phyloP scores from a whole-genome alignment of 2,797 vertebrate species.

The Leptoclinus maculatus region DNA sequence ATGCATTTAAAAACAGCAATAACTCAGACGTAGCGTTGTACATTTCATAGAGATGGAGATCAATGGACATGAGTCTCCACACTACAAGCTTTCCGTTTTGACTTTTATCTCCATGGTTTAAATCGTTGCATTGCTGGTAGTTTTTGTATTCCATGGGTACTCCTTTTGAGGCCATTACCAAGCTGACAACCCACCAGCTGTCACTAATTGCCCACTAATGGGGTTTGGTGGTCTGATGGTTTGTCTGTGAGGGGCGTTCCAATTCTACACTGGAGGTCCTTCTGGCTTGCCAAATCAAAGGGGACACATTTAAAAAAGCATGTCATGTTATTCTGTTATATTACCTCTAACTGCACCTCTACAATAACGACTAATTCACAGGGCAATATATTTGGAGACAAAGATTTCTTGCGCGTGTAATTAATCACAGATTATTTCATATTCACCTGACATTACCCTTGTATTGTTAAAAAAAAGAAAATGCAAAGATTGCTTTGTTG shows the following conservation, averaged over 20 bases:
- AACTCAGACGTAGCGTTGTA: slow-evolving; percentile 5
- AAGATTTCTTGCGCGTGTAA: slow-evolving; percentile 60
- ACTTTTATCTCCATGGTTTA: slow-evolving; percentile 70
- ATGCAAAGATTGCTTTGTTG: slow-evolving; percentile 65
- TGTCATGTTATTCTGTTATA: slow-evolving; percentile 82
- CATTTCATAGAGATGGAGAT: slow-evolving; percentile 54
- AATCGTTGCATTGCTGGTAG: slow-evolving; percentile 65
- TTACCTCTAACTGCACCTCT: slow-evolving; percentile 75
- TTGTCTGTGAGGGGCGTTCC: slow-evolving; percentile 84
- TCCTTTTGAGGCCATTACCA: slow-evolving; percentile 88
- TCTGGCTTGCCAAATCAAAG: slow-evolving; percentile 84
- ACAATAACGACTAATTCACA: slow-evolving; percentile 63
- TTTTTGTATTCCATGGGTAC: slow-evolving; percentile 83
- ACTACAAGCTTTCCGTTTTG: slow-evolving; percentile 54
- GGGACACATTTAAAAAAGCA: slow-evolving; percentile 85
- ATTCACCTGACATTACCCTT: slow-evolving; percentile 75
- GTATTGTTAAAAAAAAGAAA: slow-evolving; percentile 54
- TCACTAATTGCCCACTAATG: slow-evolving; percentile 91
- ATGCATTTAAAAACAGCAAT: slow-evolving; percentile 9
- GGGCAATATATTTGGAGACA: slow-evolving; percentile 50
- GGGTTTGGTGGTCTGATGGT: slow-evolving; percentile 86
- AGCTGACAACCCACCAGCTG: slow-evolving; percentile 89
- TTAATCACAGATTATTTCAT: slow-evolving; percentile 72
- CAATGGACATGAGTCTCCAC: slow-evolving; percentile 44
- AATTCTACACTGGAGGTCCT: slow-evolving; percentile 85